Evolutionary conservation across 2,113 vertebrate genomes (phyloP).

Genomic region (Salvelinus fontinalis): DNA sequence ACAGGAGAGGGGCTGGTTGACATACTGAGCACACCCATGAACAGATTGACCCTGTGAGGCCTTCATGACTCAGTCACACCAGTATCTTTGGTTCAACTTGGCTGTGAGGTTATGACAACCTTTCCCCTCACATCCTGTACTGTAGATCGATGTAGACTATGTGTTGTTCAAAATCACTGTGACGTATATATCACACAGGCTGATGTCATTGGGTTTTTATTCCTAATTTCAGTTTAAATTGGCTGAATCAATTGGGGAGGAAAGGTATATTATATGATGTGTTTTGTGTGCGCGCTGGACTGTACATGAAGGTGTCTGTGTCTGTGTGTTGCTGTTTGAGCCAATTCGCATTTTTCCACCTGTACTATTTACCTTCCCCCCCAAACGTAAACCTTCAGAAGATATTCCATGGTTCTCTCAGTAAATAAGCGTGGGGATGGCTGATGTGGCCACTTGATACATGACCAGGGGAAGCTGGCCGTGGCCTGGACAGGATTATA

Average conservation of each 20-base stretch:
- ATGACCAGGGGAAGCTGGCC: conserved; percentile 45
- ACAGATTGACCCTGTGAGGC: neutral
- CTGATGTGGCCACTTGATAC: conserved; percentile 3
- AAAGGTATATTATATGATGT: neutral
- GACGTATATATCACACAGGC: too few relatives aligned
- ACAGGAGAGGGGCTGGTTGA: neutral
- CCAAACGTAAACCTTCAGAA: conserved; percentile 74
- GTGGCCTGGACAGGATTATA: conserved; percentile 76
- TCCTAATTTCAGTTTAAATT: too few relatives aligned
- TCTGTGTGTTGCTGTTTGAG: neutral
- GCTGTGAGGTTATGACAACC: too few relatives aligned
- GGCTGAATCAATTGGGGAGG: neutral
- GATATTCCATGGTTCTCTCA: conserved; percentile 51
- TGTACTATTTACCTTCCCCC: neutral
- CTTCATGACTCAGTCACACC: neutral
- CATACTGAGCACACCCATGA: neutral
- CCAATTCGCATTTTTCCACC: neutral
- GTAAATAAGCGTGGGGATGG: conserved; percentile 79
- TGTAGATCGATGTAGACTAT: too few relatives aligned
- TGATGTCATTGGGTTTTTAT: too few relatives aligned
- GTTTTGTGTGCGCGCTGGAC: neutral
- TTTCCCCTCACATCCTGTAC: too few relatives aligned
- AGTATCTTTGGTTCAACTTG: too few relatives aligned
- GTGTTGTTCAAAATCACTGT: too few relatives aligned
- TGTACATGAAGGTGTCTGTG: neutral